A percentile compares a stretch with the other conserved stretches of the same genome.
Evolutionary conservation across 2,888 invertebrate genomes (phyloP).

Genomic region (Atethmia centrago): DNA sequence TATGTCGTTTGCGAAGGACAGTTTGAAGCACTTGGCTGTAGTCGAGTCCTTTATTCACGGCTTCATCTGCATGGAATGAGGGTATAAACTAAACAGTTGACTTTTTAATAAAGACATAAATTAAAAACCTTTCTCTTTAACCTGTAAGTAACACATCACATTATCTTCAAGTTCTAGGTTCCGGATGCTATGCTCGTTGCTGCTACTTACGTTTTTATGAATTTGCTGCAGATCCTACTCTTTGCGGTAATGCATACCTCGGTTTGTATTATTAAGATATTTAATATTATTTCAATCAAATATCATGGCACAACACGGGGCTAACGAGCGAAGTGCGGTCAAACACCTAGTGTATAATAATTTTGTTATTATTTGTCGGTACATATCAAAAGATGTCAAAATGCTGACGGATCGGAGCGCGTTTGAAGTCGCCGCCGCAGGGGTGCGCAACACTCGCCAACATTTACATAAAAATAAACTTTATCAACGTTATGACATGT

Average conservation of each 20-base stretch:
- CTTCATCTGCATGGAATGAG: background rate
- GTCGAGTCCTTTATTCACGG: background rate
- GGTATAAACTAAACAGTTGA: too few relatives aligned
- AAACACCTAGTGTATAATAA: slow-evolving; percentile 73
- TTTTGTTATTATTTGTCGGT: slow-evolving; percentile 87
- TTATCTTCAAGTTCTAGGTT: background rate
- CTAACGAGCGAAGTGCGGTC: slow-evolving; percentile 57
- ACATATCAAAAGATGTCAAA: slow-evolving; percentile 88
- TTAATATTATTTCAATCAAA: slow-evolving; percentile 52
- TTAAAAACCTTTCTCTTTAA: background rate
- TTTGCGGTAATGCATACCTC: background rate
- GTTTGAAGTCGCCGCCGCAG: slow-evolving; percentile 84
- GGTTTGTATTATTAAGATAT: background rate
- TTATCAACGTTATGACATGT: slow-evolving; percentile 69
- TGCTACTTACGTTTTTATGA: too few relatives aligned
- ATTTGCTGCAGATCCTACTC: background rate
- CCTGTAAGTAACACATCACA: background rate
- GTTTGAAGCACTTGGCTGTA: background rate
- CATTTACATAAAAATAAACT: slow-evolving; percentile 84
- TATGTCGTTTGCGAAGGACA: background rate
- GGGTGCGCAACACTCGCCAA: slow-evolving; percentile 74
- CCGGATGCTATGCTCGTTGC: background rate
- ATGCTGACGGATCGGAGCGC: slow-evolving; percentile 80
- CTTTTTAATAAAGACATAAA: background rate
- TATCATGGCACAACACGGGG: slow-evolving; percentile 42